Conservation (phyloP, 2,113 vertebrate genomes). For the Recurvirostra avosetta region DNA sequence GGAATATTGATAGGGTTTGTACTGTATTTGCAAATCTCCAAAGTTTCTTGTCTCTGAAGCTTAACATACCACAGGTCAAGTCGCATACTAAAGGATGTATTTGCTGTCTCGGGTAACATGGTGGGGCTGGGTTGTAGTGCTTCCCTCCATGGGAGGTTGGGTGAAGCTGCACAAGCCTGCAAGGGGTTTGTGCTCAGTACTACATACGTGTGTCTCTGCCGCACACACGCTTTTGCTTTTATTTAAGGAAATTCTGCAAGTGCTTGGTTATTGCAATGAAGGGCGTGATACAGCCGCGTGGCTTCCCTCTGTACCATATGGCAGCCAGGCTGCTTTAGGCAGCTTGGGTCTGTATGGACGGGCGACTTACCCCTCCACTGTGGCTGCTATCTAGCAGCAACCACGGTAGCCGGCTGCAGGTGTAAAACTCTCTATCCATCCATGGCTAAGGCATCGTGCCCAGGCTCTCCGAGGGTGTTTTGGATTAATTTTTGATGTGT, state of each 20-base stretch:
- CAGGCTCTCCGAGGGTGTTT: accelerated
- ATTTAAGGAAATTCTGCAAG: background rate
- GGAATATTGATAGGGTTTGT: background rate
- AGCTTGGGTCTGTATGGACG: too few species aligned
- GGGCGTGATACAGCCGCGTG: accelerated
- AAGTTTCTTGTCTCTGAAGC: background rate
- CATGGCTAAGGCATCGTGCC: background rate
- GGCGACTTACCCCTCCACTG: background rate
- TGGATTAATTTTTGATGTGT: background rate
- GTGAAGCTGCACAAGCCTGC: background rate
- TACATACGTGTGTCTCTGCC: background rate
- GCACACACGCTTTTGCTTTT: background rate
- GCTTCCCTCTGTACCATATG: accelerated
- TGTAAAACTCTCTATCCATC: background rate
- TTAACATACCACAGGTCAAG: background rate
- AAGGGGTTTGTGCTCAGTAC: background rate
- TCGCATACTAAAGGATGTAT: background rate
- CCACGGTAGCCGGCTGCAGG: accelerated
- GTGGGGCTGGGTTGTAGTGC: background rate
- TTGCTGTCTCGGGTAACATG: accelerated
- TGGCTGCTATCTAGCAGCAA: background rate
- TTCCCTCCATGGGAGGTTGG: background rate
- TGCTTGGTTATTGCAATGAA: background rate
- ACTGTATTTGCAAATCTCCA: background rate
- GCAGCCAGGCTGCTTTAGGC: accelerated